Base-by-base conservation (phyloP, 1,140 invertebrate genomes). In the Vanessa tameamea region DNA sequence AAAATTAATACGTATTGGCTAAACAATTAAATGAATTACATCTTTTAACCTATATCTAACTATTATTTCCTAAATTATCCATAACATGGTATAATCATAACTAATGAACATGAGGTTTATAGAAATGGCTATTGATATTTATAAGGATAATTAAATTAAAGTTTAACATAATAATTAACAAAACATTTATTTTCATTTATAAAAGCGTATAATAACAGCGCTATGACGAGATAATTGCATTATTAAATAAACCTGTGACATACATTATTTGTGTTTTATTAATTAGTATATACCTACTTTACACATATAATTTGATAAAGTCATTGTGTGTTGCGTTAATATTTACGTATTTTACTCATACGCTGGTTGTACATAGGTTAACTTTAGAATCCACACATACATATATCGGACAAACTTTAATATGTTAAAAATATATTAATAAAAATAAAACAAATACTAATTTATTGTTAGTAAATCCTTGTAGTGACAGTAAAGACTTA, bases 151-250 rank as follows among this genome's bases (percentile, higher is more conserved):
- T 31, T 50, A 76, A 81, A 81, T 80, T 3, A 77, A 82, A 84
- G 81, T 77, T 59, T 72, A 26, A 12, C 23, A 66, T 0, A 63
- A 20, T 80, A 71, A 83, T 79, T 83, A 83, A 86, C 83, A 82
- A 86, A 84, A 85, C 64, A 78, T 75, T 84, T 84, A 82, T 81
- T 78, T 82, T 78, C 69, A 57, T 67, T 48, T 77, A 72, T 82
- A 81, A 75, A 79, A 85, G 81, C 79, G 82, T 82, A 82, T 84
- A 79, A 80, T 83, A 87, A 84, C 82, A 84, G 81, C 79, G 69
- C 75, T 82, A 78, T 66, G 64, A 51, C 47, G 47, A 31, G 64
- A 73, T 59, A 73, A 55, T 68, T 61, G 43, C 64, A 66, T 55
- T 50, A 20, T 26, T 57, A 72, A 74, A 72, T 55, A 67, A 75